Conservation (phyloP, 2,888 invertebrate species). For the Xestia xanthographa region DNA sequence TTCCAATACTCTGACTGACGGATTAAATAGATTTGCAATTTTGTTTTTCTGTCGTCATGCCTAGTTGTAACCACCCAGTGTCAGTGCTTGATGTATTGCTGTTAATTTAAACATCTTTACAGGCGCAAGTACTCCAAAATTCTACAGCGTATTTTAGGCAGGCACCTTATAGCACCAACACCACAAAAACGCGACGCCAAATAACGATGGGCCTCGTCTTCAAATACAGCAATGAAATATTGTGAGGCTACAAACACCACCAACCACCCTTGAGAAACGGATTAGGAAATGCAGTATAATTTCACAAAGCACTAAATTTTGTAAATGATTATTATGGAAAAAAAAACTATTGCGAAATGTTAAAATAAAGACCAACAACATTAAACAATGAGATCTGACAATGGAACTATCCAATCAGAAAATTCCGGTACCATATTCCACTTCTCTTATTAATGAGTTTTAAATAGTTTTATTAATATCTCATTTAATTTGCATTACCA, state of each 20-base stretch:
- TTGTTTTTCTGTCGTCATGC: too few species aligned
- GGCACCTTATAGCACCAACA: neutral
- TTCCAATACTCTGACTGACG: too few species aligned
- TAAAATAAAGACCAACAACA: neutral
- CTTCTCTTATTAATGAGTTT: conserved; percentile 39
- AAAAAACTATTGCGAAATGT: conserved; percentile 1
- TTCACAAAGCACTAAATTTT: neutral
- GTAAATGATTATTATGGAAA: neutral
- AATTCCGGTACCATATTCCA: conserved; percentile 26
- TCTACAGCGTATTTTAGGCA: neutral
- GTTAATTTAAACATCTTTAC: neutral
- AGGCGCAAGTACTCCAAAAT: neutral
- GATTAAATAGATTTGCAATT: too few species aligned
- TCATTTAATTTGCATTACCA: conserved; percentile 17
- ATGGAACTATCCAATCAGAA: conserved; percentile 17
- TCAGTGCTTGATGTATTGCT: neutral
- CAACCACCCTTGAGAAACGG: neutral
- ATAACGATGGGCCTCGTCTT: neutral
- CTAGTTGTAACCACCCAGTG: neutral
- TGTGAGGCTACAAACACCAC: neutral
- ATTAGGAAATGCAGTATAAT: neutral
- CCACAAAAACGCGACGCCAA: neutral
- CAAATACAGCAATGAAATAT: neutral
- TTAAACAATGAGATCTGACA: neutral
- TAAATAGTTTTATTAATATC: conserved; percentile 44